Evolutionary conservation across 2,797 vertebrate genomes (phyloP), one percentile per base, ranked within the genome.

Genomic region (Neosalanx taihuensis): DNA sequence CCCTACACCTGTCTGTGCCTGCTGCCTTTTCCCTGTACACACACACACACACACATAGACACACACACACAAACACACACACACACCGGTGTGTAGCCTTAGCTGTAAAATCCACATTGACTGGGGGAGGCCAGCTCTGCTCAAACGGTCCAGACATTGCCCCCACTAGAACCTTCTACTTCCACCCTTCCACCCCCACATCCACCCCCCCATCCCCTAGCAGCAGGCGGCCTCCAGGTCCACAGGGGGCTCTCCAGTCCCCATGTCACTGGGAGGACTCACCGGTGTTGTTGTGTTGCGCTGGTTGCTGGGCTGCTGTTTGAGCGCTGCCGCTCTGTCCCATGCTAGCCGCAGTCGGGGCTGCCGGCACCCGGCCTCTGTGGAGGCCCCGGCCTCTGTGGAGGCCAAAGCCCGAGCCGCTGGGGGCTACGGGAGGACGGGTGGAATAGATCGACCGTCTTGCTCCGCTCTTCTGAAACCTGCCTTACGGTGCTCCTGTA

Each of bases 251-350:
- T 10, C 4, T 2, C 26, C 15, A 41, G 31, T 26, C 66, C 64
- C 61, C 67, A 18, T 62, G 49, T 37, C 70, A 26, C 72, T 0
- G 41, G 9, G 41, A 46, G 0, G 66, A 89, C 91, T 89, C 85
- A 93, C 92, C 92, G 46, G 77, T 81, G 81, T 76, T 77, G 79
- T 73, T 78, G 79, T 73, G 67, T 67, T 69, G 81, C 76, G 56
- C 76, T 64, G 81, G 85, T 87, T 88, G 89, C 76, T 85, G 87
- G 81, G 81, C 77, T 82, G 86, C 84, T 71, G 85, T 82, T 74
- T 89, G 87, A 72, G 81, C 76, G 77, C 91, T 91, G 72, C 78
- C 84, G 84, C 70, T 86, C 35, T 92, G 89, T 87, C 92, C 92
- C 92, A 93, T 93, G 84, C 84, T 92, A 86, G 53, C 23, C 3